phyloP scores from a whole-genome alignment of 2,888 invertebrate species.

The Acronicta aceris region DNA sequence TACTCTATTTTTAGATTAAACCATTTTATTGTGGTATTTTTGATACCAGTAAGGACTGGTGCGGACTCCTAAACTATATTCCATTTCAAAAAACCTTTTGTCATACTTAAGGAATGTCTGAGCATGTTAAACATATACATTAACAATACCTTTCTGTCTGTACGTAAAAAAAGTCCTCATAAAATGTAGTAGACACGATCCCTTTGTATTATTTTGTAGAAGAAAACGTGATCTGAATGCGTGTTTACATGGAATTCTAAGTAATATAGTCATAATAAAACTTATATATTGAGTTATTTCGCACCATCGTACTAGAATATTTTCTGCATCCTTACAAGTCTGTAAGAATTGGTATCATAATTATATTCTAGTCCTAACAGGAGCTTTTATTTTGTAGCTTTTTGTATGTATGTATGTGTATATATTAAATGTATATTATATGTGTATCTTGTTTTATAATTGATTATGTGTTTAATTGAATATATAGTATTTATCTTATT shows the following conservation, averaged over 20 bases:
- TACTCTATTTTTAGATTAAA: too few relatives aligned
- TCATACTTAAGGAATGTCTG: conserved; percentile 11
- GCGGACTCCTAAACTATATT: background rate
- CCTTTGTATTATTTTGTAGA: conserved; percentile 38
- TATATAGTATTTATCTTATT: too few relatives aligned
- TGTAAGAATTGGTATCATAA: too few relatives aligned
- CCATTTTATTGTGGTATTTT: too few relatives aligned
- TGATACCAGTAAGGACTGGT: background rate
- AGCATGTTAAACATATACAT: conserved; percentile 3
- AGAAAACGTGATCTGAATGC: conserved; percentile 41
- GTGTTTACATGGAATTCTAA: conserved; percentile 19
- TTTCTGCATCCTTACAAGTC: too few relatives aligned
- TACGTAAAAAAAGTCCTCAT: conserved; percentile 11
- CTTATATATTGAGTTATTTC: background rate
- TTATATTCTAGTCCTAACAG: too few relatives aligned
- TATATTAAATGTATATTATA: too few relatives aligned
- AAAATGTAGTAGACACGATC: background rate
- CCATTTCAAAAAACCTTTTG: conserved; percentile 7
- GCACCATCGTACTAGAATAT: background rate
- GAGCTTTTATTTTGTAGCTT: too few relatives aligned
- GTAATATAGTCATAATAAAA: conserved; percentile 5
- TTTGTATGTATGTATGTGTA: too few relatives aligned
- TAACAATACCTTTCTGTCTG: background rate
- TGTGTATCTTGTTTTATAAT: too few relatives aligned
- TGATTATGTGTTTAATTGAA: too few relatives aligned